Percentiles rank a stretch among this genome's conserved stretches.
phyloP scores from a whole-genome alignment of 2,113 vertebrate species.

The Onychostoma macrolepis region DNA sequence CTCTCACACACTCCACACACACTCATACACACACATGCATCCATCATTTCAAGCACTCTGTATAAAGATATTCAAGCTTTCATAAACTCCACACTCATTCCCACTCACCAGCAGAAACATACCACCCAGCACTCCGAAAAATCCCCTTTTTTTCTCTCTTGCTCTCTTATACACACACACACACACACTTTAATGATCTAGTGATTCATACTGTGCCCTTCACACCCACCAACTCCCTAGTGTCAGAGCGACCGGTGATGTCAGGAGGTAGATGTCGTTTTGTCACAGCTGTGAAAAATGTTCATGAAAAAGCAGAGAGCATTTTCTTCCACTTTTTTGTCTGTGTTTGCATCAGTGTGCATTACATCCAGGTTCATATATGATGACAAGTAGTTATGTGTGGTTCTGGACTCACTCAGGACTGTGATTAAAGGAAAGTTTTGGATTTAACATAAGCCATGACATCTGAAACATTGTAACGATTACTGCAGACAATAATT shows the following conservation, averaged over 20 bases:
- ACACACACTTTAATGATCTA: conserved; percentile 30
- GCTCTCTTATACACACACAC: not conserved
- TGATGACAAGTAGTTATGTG: conserved; percentile 20
- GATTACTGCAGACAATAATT: conserved; percentile 9
- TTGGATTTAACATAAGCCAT: not conserved
- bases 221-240: conserved; percentile 15
- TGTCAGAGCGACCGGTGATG: conserved; percentile 23
- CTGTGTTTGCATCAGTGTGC: conserved; percentile 28
- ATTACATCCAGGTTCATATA: conserved; percentile 11
- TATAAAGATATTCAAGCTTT: conserved; percentile 40
- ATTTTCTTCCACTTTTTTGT: conserved; percentile 49
- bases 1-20: not conserved
- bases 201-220: conserved; percentile 32
- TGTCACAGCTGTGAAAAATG: not conserved
- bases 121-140: conserved; percentile 32
- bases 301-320: not conserved
- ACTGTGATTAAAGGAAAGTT: conserved; percentile 37
- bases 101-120: conserved; percentile 28
- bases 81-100: conserved; percentile 35
- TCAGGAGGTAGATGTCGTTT: conserved; percentile 23
- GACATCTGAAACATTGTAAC: conserved; percentile 2
- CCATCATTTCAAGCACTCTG: conserved; percentile 34
- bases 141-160: conserved; percentile 28
- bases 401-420: conserved; percentile 30
- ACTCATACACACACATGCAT: not conserved